Base-by-base conservation (phyloP, 2,888 invertebrate genomes). In the Beris morrisii region DNA sequence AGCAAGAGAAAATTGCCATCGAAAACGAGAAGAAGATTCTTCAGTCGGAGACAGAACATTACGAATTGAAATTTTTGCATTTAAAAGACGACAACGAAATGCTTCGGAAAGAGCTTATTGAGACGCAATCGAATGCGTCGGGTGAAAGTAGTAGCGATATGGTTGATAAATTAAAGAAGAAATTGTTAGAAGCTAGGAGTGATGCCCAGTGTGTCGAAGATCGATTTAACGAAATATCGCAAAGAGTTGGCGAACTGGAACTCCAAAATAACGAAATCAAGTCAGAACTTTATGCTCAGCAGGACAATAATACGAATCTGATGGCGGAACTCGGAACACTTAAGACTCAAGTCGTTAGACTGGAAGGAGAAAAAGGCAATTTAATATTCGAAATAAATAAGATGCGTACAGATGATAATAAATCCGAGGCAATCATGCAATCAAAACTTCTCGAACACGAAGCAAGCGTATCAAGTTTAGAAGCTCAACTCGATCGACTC, bases 291-390 rank as follows among this genome's bases (percentile, higher is more conserved):
- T 28, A 38, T 11, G 61, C 31, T 5, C 61, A 61, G 15, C 50
- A 30, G 6, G 61, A 61, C 38, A 61, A 61, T 15, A 73, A 73
- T 67, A 73, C 79, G 44, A 64, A 77, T 7, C 78, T 81, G 44
- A 64, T 66, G 4, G 66, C 64, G 3, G 71, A 69, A 12, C 70
- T 73, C 4, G 77, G 80, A 61, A 75, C 77, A 50, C 73, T 80
- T 46, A 67, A 81, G 64, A 65, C 73, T 11, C 73, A 75, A 66
- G 59, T 74, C 2, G 74, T 76, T 38, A 67, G 70, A 3, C 66
- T 77, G 7, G 78, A 79, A 69, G 67, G 73, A 48, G 75, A 77
- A 65, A 75, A 74, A 65, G 74, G 73, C 31, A 76, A 76, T 72
- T 71, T 76, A 32, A 67, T 75, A 11, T 73, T 75, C 54, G 76